phyloP scores from a whole-genome alignment of 2,797 vertebrate genomes.

The Pseudomugil gertrudae region DNA sequence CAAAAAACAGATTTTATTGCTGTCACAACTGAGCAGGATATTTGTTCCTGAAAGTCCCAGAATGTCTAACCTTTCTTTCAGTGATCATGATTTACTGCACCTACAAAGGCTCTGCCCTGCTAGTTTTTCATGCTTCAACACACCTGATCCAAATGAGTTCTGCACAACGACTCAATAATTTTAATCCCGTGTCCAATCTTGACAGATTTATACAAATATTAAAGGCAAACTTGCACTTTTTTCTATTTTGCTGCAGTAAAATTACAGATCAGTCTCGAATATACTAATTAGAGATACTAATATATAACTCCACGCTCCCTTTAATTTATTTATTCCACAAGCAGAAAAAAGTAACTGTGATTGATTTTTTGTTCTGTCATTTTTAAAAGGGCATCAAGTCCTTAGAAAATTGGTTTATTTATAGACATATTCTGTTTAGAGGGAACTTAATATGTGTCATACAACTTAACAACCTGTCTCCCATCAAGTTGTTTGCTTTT shows the following conservation, averaged over 20 bases:
- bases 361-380: no score
- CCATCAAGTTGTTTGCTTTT: constrained; percentile 16
- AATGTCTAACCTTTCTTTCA: neutral
- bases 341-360: no score
- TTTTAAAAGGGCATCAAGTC: neutral
- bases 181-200: no score
- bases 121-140: no score
- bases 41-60: neutral
- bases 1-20: neutral
- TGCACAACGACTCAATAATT: no score
- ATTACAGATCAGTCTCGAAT: neutral
- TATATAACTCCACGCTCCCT: no score
- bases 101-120: neutral
- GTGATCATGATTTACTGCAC: neutral
- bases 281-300: no score
- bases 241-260: neutral
- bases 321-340: no score
- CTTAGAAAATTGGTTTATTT: neutral
- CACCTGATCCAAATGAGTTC: no score
- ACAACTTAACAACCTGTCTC: neutral
- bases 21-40: neutral
- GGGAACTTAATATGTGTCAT: neutral
- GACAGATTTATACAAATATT: no score
- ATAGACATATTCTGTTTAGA: neutral
- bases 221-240: neutral